Percentiles rank a stretch among this genome's conserved stretches.
phyloP scores from a whole-genome alignment of 2,888 invertebrate genomes.

The Drosophila meridiana region DNA sequence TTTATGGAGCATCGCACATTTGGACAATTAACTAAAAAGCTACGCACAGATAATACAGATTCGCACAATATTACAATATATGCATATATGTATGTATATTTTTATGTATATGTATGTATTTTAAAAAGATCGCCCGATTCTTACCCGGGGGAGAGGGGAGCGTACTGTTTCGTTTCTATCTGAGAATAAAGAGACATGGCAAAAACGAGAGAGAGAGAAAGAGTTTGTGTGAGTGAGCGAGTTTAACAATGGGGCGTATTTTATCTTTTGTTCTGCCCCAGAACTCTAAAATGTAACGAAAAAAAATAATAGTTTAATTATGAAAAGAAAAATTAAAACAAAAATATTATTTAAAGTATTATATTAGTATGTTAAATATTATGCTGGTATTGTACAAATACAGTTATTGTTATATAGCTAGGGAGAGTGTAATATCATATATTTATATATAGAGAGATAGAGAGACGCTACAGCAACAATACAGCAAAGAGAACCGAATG shows the following conservation, averaged over 20 bases:
- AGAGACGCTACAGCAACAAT: constrained; percentile 40
- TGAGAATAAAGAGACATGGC: constrained; percentile 53
- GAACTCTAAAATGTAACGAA: constrained; percentile 57
- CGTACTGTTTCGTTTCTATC: constrained; percentile 46
- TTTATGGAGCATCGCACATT: constrained; percentile 62
- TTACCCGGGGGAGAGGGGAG: constrained; percentile 56
- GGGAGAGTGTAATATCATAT: constrained; percentile 19
- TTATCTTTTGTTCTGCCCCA: constrained; percentile 36
- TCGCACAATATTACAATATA: constrained; percentile 42
- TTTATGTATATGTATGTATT: constrained; percentile 14
- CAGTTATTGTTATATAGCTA: constrained; percentile 36
- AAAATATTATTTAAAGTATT: constrained; percentile 30
- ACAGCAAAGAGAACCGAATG: constrained; percentile 44
- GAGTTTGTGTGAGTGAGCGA: constrained; percentile 28
- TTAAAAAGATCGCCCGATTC: constrained; percentile 54
- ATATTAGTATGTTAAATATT: constrained; percentile 41
- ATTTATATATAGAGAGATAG: constrained; percentile 1
- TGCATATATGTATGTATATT: constrained; percentile 15
- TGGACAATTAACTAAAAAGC: constrained; percentile 62
- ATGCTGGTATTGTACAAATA: constrained; percentile 38
- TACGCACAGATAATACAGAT: constrained; percentile 66
- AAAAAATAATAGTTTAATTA: constrained; percentile 33
- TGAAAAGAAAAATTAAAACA: constrained; percentile 23
- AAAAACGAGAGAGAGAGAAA: constrained; percentile 38
- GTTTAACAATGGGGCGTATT: constrained; percentile 51